Percentiles rank a stretch among this genome's conserved stretches.
Conservation (phyloP, 2,113 vertebrate species). For the Syngnathus typhle region DNA sequence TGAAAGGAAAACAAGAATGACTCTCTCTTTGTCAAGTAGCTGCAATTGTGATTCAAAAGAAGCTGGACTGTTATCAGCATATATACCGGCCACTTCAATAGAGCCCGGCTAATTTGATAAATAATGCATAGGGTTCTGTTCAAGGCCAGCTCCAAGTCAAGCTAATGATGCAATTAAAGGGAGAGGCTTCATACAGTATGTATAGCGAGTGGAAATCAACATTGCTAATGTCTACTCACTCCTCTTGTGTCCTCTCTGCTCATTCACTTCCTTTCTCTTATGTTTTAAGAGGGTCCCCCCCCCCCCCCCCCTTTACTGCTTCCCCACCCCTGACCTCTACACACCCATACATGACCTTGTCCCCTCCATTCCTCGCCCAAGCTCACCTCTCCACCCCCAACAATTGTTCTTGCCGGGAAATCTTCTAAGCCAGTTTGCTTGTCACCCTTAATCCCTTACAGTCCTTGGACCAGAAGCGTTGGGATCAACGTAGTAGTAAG, state of each 20-base stretch:
- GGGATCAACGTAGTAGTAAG: slow-evolving; percentile 11
- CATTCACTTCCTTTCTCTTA: background rate
- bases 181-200: slow-evolving; percentile 8
- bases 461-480: slow-evolving; percentile 12
- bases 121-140: slow-evolving; percentile 47
- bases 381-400: slow-evolving; percentile 31
- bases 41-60: slow-evolving; percentile 20
- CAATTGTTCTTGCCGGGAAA: slow-evolving; percentile 32
- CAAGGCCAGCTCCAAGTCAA: slow-evolving; percentile 29
- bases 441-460: slow-evolving; percentile 39
- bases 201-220: slow-evolving; percentile 13
- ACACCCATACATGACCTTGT: slow-evolving; percentile 6
- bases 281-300: slow-evolving; percentile 9
- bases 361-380: slow-evolving; percentile 20
- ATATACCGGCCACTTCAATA: slow-evolving; percentile 12
- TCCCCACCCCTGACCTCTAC: slow-evolving; percentile 3
- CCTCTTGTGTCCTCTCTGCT: background rate
- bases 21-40: background rate
- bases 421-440: slow-evolving; percentile 37
- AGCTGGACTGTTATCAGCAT: slow-evolving; percentile 9
- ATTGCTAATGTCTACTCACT: slow-evolving; percentile 26
- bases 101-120: slow-evolving; percentile 42
- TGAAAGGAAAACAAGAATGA: background rate
- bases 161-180: slow-evolving; percentile 28
- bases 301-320: background rate